Conservation (phyloP, 2,888 invertebrate genomes). For the Salticus scenicus region DNA sequence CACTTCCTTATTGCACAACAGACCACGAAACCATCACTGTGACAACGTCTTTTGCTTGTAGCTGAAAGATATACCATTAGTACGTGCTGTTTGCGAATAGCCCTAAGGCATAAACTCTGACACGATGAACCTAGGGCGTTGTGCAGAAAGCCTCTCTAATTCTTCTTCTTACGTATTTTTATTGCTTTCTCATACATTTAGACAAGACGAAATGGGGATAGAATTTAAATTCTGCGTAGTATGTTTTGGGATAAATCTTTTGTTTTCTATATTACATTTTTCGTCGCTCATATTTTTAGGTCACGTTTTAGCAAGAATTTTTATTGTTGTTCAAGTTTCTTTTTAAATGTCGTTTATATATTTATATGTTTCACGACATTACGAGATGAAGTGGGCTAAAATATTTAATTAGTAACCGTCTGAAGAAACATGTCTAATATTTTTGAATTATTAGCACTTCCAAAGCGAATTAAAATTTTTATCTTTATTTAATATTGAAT, state of each 20-base stretch:
- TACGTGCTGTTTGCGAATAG: neutral
- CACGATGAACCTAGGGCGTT: constrained; percentile 29
- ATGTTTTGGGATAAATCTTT: neutral
- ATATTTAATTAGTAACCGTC: too few relatives aligned
- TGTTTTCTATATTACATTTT: neutral
- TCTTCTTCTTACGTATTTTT: neutral
- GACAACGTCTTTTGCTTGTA: neutral
- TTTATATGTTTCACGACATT: too few relatives aligned
- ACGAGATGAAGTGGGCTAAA: too few relatives aligned
- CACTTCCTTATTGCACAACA: constrained; percentile 3
- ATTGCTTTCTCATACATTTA: neutral
- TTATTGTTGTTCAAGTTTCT: too few relatives aligned
- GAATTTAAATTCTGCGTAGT: neutral
- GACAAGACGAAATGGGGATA: neutral
- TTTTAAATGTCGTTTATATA: too few relatives aligned
- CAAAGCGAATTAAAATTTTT: too few relatives aligned
- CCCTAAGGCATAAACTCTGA: neutral
- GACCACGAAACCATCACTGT: neutral
- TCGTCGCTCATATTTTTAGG: neutral
- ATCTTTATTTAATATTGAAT: too few relatives aligned
- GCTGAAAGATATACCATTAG: neutral
- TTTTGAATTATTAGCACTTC: too few relatives aligned
- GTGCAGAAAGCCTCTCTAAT: neutral
- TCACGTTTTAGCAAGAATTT: neutral
- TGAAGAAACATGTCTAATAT: too few relatives aligned